Conservation (phyloP, 1,140 invertebrate genomes). For the Diabrotica undecimpunctata region DNA sequence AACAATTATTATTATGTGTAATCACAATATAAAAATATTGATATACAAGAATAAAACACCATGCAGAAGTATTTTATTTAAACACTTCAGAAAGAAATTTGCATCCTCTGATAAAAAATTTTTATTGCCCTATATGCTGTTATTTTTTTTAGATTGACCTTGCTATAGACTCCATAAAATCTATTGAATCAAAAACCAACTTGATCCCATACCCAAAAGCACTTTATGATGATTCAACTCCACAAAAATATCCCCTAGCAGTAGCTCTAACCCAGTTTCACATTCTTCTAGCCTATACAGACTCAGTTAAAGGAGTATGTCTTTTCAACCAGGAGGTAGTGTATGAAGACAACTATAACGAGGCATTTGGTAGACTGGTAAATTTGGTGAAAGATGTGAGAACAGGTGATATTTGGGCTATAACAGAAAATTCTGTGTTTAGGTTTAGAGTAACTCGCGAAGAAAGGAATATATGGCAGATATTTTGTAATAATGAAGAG, state of each 20-base stretch:
- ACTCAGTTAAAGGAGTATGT: conserved; percentile 81
- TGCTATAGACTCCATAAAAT: conserved; percentile 24
- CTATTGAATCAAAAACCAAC: conserved; percentile 29
- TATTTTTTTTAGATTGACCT: conserved; percentile 40
- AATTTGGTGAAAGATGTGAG: conserved; percentile 79
- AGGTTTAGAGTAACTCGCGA: conserved; percentile 83
- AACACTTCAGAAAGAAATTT: too few relatives aligned
- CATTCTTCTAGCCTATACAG: conserved; percentile 75
- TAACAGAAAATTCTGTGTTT: conserved; percentile 78
- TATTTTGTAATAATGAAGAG: conserved; percentile 82
- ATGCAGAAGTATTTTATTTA: too few relatives aligned
- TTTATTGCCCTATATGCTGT: neutral
- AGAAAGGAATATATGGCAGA: conserved; percentile 84
- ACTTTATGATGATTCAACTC: conserved; percentile 40
- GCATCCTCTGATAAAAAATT: too few relatives aligned
- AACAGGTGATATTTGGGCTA: conserved; percentile 80
- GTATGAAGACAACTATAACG: conserved; percentile 79
- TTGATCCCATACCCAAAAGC: conserved; percentile 38
- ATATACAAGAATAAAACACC: too few relatives aligned
- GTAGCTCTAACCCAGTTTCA: conserved; percentile 91
- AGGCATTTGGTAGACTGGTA: conserved; percentile 76
- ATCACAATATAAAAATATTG: too few relatives aligned
- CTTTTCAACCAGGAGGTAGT: conserved; percentile 82
- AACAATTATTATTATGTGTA: too few relatives aligned
- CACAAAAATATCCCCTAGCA: conserved; percentile 59